Evolutionary conservation across 2,797 vertebrate species (phyloP), one percentile per base, ranked within the genome.

Genomic region (Girardinus metallicus): DNA sequence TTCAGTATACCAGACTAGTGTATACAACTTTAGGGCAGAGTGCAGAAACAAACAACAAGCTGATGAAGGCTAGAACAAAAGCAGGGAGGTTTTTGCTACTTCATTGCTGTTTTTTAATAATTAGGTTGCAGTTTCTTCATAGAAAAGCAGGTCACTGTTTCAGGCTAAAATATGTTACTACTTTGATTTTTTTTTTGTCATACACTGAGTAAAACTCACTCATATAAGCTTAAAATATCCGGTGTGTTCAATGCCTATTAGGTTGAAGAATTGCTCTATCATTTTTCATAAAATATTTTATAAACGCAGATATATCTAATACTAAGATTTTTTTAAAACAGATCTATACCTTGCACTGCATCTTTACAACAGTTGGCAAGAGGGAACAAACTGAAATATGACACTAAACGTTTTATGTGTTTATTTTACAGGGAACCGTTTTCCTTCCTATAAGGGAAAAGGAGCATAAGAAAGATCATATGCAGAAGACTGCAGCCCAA

Each of bases 41-140:
- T 43, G 66, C 23, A n/a, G 34, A 68, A 36, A 68, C 64, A 41
- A 23, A 41, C 34, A 36, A 64, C 16, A 23, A 41, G 34, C 10
- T 23, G 66, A 43, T 43, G 66, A 43, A 70, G 36, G 39, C 66
- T n/a, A n/a, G 23, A 70, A 70, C 39, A 70, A 70, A 43, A 70
- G 23, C 1, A n/a, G 39, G 3, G 23, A 12, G 21, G 23, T 70
- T 26, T 44, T 70, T 41, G 21, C 64, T 70, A 11, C 26, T 43
- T 70, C 36, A 70, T 2, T n/a, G 26, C 12, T n/a, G 26, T 44
- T 70, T 70, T 26, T 26, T 68, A 70, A n/a, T 70, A 43, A 70
- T 43, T n/a, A 70, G 39, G 5, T 68, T 43, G 21, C 10, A 12
- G 4, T 70, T 70, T 70, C 10, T 5, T 26, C 36, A 68, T 41